Base-by-base conservation (phyloP, 1,140 invertebrate genomes). In the Coboldia fuscipes region DNA sequence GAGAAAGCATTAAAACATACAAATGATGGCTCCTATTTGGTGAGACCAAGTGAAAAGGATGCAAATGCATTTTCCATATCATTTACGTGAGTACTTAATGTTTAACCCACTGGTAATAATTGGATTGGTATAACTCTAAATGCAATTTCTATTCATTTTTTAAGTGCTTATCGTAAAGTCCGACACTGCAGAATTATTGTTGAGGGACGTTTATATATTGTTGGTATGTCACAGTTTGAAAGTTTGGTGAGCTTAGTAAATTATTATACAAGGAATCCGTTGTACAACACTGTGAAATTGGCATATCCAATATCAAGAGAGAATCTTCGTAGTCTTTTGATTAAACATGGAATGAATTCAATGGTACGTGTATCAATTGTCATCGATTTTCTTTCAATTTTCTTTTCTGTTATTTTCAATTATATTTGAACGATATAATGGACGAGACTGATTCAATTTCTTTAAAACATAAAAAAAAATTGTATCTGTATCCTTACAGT, bases 101-200 rank as follows among this genome's bases (percentile, higher is more conserved):
- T n/a, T n/a, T n/a, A n/a, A n/a, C n/a, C n/a, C n/a, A n/a, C n/a
- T n/a, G n/a, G n/a, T n/a, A n/a, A n/a, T n/a, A n/a, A n/a, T n/a
- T n/a, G n/a, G n/a, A n/a, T n/a, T n/a, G n/a, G n/a, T n/a, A n/a
- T n/a, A n/a, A n/a, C n/a, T n/a, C n/a, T n/a, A n/a, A n/a, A n/a
- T n/a, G n/a, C n/a, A n/a, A n/a, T n/a, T n/a, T n/a, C n/a, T n/a
- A n/a, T n/a, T n/a, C n/a, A n/a, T 26, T 37, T 47, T n/a, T n/a
- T n/a, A n/a, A 88, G 85, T 47, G 83, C 82, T 16, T 84, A 92
- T 45, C 79, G 76, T 15, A 81, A 86, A 57, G 92, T 96, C 35
- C 96, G 94, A 49, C 90, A 96, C 51, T 97, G 92, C 56, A 68
- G 83, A 33, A 86, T 97, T 18, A 83, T 83, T 52, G 62, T 81